These are phyloP conservation scores for Etheostoma spectabile DNA, from an alignment of 2,113 vertebrate genomes.

Conservation along the genomic window DNA sequence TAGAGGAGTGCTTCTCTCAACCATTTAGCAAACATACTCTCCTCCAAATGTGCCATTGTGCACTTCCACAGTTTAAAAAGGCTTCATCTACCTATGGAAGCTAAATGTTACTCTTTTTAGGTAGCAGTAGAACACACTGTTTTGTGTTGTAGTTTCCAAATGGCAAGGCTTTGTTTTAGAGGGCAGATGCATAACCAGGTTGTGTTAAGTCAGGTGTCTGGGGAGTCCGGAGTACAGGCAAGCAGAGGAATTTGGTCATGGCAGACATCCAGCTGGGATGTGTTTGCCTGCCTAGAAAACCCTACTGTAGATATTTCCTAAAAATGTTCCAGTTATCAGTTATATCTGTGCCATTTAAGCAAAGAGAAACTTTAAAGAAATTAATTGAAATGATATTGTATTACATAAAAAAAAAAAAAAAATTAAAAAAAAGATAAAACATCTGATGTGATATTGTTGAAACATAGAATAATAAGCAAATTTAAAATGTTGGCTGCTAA, in stretches of 20 bases:
- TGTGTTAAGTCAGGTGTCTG: constrained; percentile 40
- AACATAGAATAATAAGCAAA: neutral
- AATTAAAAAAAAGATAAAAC: neutral
- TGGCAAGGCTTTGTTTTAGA: constrained; percentile 7
- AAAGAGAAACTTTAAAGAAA: neutral
- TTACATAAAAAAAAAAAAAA: no score
- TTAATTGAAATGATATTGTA: neutral
- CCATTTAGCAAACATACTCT: constrained; percentile 1
- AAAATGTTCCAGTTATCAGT: neutral
- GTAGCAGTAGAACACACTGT: constrained; percentile 13
- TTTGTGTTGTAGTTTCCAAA: constrained; percentile 25
- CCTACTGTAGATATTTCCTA: neutral
- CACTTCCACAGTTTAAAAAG: constrained; percentile 30
- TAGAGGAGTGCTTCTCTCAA: constrained; percentile 3
- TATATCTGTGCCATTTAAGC: neutral
- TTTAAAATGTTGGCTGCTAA: neutral
- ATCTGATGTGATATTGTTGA: neutral
- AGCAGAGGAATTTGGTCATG: constrained; percentile 18
- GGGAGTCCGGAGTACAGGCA: constrained; percentile 31
- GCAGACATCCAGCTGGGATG: constrained; percentile 24
- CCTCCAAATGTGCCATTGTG: constrained; percentile 18
- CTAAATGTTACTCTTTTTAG: constrained; percentile 8
- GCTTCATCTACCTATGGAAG: neutral
- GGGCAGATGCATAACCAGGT: constrained; percentile 8
- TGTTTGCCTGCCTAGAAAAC: constrained; percentile 27